Evolutionary conservation across 2,888 invertebrate genomes (phyloP).

Genomic region (Himalopsyche japonica): DNA sequence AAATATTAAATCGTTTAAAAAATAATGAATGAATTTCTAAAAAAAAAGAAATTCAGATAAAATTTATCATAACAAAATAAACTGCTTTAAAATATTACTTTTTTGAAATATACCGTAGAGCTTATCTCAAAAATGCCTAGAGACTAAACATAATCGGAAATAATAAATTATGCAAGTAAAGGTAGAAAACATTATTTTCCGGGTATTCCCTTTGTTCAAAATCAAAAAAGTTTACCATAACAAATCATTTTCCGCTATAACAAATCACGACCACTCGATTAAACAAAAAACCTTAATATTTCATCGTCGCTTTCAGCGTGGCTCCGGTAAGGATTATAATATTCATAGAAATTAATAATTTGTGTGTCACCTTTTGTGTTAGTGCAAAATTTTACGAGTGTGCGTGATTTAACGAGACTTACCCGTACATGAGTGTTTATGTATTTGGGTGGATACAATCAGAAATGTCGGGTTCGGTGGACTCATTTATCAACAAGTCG

Average conservation of each 20-base stretch:
- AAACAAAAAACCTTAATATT: conserved; percentile 3
- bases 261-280: conserved; percentile 1
- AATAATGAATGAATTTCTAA: too few relatives aligned
- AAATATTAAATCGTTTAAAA: too few relatives aligned
- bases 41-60: too few relatives aligned
- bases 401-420: neutral
- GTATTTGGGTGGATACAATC: neutral
- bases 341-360: conserved; percentile 38
- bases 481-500: neutral
- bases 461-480: neutral
- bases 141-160: too few relatives aligned
- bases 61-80: too few relatives aligned
- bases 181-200: neutral
- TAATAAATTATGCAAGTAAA: neutral
- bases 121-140: too few relatives aligned
- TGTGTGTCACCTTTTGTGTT: conserved; percentile 17
- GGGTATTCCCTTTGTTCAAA: neutral
- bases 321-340: conserved; percentile 20
- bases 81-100: too few relatives aligned
- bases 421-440: neutral
- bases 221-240: neutral
- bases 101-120: too few relatives aligned
- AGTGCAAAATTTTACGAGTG: neutral
- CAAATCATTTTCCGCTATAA: neutral
- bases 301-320: conserved; percentile 2